A percentile compares a stretch with the other conserved stretches of the same genome.
Conservation (phyloP, 2,113 vertebrate genomes). For the Trematomus loennbergii region DNA sequence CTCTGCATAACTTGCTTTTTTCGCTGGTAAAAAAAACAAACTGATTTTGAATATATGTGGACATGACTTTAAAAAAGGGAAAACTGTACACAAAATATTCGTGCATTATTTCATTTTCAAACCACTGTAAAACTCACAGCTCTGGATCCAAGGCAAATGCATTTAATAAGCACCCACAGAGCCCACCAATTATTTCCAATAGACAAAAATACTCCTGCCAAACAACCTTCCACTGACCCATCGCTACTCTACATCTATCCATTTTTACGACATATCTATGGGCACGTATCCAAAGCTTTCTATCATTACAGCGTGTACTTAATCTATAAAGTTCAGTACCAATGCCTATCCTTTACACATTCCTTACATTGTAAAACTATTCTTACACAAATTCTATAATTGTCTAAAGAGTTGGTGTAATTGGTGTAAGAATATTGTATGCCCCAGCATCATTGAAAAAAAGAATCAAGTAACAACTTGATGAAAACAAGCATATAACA, state of each 20-base stretch:
- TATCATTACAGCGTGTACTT: conserved; percentile 62
- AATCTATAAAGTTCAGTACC: conserved; percentile 70
- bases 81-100: conserved; percentile 59
- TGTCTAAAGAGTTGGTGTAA: conserved; percentile 53
- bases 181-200: conserved; percentile 45
- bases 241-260: conserved; percentile 68
- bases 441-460: conserved; percentile 55
- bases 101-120: conserved; percentile 70
- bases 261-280: conserved; percentile 58
- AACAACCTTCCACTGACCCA: conserved; percentile 63
- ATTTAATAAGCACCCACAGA: conserved; percentile 52
- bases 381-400: conserved; percentile 62
- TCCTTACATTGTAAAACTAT: conserved; percentile 69
- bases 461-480: conserved; percentile 56
- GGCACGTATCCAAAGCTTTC: conserved; percentile 48
- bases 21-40: conserved; percentile 47
- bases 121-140: conserved; percentile 48
- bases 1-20: conserved; percentile 68
- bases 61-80: conserved; percentile 52
- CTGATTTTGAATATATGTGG: conserved; percentile 51
- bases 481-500: conserved; percentile 69
- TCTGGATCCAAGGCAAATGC: conserved; percentile 48
- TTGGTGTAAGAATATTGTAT: conserved; percentile 64
- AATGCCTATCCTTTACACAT: conserved; percentile 70
- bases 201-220: conserved; percentile 57